Evolutionary conservation across 2,888 invertebrate genomes (phyloP), one percentile per base, ranked within the genome.

Genomic region (Creontiades dilutus): DNA sequence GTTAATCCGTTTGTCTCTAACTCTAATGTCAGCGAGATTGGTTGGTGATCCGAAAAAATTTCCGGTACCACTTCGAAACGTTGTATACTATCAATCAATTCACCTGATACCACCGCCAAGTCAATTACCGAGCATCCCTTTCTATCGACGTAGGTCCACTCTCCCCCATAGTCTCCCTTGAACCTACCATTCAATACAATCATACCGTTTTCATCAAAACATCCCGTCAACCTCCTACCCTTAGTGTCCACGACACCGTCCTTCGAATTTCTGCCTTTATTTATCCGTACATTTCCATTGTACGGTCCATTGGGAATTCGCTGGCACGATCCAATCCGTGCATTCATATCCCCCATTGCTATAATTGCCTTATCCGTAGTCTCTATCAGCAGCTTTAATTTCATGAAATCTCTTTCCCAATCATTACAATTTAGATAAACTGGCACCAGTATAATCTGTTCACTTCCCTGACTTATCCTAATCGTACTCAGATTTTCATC

Each of bases 381-480:
- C 0, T 84, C 84, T 2, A 46, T 47, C 2, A 28, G 12, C 2
- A 14, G 14, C 37, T 37, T 81, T 19, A 84, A 55, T 48, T 19
- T 84, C 27, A 12, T 27, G n/a, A 84, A 84, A 13, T 48, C 84
- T 4, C 23, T 47, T 55, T 75, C 68, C 86, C 86, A 86, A n/a
- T 28, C 11, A n/a, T 82, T 80, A 52, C 82, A 16, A 89, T 27
- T 89, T 16, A 89, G 19, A n/a, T 89, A 55, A 13, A 81, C 37
- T 27, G 89, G 82, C 27, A 89, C 19, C 84, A 89, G 13, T 37
- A 81, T 46, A 14, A 86, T 78, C 75, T 52, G n/a, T 78, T 46
- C 47, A n/a, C 23, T 76, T 37, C 37, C 27, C 14, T 5, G n/a
- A 52, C 47, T 84, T 19, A 84, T 48, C n/a, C 46, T 80, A n/a